Conservation (phyloP, 2,888 invertebrate species). For the Melanophora roralis region DNA sequence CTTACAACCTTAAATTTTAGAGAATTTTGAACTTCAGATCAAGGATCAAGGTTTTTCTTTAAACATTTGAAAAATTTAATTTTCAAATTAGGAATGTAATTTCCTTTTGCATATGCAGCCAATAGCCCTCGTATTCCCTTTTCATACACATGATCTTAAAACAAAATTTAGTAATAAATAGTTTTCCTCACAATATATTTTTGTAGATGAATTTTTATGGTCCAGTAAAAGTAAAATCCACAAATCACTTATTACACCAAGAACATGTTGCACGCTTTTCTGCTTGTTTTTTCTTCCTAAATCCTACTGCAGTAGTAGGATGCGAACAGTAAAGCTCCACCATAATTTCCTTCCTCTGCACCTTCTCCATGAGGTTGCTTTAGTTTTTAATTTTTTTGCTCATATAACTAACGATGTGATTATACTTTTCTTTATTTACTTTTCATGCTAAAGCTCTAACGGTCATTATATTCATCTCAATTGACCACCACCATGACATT, state of each 20-base stretch:
- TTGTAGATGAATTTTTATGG: not conserved
- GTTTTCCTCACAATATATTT: not conserved
- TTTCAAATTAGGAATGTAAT: no score
- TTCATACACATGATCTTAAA: conserved; percentile 32
- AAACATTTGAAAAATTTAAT: no score
- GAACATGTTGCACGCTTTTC: conserved; percentile 54
- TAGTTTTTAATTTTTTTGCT: not conserved
- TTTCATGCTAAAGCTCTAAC: conserved; percentile 37
- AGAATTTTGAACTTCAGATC: no score
- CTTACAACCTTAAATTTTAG: no score
- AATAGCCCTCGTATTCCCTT: not conserved
- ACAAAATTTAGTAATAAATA: conserved; percentile 28
- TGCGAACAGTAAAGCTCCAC: conserved; percentile 27
- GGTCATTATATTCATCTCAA: conserved; percentile 60
- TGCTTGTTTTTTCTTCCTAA: not conserved
- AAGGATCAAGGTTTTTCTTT: no score
- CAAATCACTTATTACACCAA: conserved; percentile 46
- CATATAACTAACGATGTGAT: conserved; percentile 64
- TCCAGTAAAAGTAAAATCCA: conserved; percentile 16
- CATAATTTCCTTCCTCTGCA: not conserved
- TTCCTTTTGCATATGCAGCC: no score
- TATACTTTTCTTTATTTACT: conserved; percentile 64
- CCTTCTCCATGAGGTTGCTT: not conserved
- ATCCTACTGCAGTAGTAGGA: not conserved
- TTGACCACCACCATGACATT: conserved; percentile 72